Evolutionary conservation across 2,888 invertebrate genomes (phyloP), one percentile per base, ranked within the genome.

Genomic region (Calephelis perditalis): DNA sequence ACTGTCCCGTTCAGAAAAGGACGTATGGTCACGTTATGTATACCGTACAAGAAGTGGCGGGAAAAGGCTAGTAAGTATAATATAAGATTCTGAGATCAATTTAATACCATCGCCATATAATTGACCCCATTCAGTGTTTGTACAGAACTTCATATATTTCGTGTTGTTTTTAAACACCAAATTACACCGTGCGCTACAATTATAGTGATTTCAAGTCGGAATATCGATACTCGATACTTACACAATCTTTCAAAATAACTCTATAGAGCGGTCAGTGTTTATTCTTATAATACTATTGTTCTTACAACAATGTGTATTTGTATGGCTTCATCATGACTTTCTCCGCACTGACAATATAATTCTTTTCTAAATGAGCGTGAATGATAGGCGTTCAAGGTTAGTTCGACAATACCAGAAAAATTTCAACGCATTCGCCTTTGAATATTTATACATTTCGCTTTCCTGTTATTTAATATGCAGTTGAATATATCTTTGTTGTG

Each of bases 201-300:
- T 52, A 52, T 35, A 56, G 56, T 56, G 56, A 56, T 56, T 56
- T 15, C 43, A n/a, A n/a, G 43, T 56, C 56, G 56, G 37, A 56
- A 56, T 43, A 43, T 56, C 56, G 12, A 52, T 52, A 52, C 9
- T 35, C 52, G 35, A 35, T 52, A 52, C 52, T 52, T 52, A 26
- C 26, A 26, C 49, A 26, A 11, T 26, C 52, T 15, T 52, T 52
- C 52, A 26, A 52, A 52, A 52, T 52, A 52, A 52, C 52, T 52
- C 81, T 81, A 82, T 79, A 77, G 76, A 71, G 62, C 67, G 65
- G 65, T 56, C 76, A 73, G 74, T 84, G 79, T 82, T 80, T 79
- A 79, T 86, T 82, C 81, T 79, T 76, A 74, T 71, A 71, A 76
- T 70, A 66, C 70, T 70, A 71, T 75, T 76, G 71, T 74, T 71